phyloP scores from a whole-genome alignment of 2,888 invertebrate species.

The Drosophila fulvimacula region DNA sequence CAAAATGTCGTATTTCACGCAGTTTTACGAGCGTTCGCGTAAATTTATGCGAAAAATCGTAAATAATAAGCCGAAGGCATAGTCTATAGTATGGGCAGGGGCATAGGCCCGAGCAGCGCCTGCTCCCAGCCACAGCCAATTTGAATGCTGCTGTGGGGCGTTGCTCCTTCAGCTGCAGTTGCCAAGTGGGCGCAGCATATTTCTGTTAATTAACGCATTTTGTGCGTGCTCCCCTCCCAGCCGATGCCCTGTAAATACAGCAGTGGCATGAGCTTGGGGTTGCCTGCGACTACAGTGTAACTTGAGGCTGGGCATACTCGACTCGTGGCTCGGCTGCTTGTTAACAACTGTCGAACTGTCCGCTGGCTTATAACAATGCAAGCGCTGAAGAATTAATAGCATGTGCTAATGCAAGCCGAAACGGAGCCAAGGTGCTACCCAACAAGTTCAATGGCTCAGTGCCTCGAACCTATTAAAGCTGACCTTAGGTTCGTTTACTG shows the following conservation, averaged over 20 bases:
- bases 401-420: slow-evolving; percentile 61
- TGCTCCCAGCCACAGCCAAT: slow-evolving; percentile 21
- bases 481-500: slow-evolving; percentile 71
- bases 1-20: slow-evolving; percentile 79
- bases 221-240: slow-evolving; percentile 64
- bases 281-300: background rate
- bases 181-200: slow-evolving; percentile 77
- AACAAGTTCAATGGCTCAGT: slow-evolving; percentile 82
- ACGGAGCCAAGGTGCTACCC: slow-evolving; percentile 68
- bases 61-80: slow-evolving; percentile 71
- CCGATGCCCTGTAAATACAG: slow-evolving; percentile 10
- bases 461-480: slow-evolving; percentile 78
- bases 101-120: slow-evolving; percentile 9
- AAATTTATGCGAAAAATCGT: slow-evolving; percentile 80
- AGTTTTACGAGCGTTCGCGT: slow-evolving; percentile 78
- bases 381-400: slow-evolving; percentile 68
- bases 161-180: slow-evolving; percentile 37
- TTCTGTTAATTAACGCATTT: slow-evolving; percentile 79
- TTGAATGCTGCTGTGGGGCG: slow-evolving; percentile 60
- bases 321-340: slow-evolving; percentile 32
- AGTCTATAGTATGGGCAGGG: slow-evolving; percentile 36
- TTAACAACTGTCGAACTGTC: slow-evolving; percentile 45
- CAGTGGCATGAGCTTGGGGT: no score
- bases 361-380: slow-evolving; percentile 62
- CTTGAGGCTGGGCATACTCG: background rate